Conservation (phyloP, 1,140 invertebrate genomes). For the Rhyzopertha dominica region DNA sequence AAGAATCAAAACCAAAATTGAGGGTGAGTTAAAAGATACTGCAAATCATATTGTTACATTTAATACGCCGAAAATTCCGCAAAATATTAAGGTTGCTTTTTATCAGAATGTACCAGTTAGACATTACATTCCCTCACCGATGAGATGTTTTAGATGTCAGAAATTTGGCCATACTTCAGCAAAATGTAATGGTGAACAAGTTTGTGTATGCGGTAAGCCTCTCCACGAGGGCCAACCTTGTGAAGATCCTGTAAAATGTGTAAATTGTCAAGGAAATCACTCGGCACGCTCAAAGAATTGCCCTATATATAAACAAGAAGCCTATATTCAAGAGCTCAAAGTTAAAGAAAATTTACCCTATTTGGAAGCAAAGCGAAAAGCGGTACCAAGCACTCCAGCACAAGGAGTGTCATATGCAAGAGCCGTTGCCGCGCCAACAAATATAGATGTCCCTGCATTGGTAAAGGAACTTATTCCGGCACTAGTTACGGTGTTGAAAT, state of each 20-base stretch:
- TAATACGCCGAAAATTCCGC: background rate
- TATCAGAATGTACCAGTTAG: too few relatives aligned
- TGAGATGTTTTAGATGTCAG: conserved; percentile 15
- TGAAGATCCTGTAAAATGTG: background rate
- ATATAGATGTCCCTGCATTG: too few relatives aligned
- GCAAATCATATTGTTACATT: conserved; percentile 3
- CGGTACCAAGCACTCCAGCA: too few relatives aligned
- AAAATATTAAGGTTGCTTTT: background rate
- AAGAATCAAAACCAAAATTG: background rate
- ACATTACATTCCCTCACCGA: conserved; percentile 2
- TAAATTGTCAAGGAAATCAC: background rate
- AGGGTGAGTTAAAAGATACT: background rate
- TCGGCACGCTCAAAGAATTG: too few relatives aligned
- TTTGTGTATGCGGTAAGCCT: conserved; percentile 13
- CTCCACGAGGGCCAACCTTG: background rate
- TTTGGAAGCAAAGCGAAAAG: too few relatives aligned
- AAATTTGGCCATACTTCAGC: conserved; percentile 15
- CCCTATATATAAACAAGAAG: too few relatives aligned
- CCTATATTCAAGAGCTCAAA: too few relatives aligned
- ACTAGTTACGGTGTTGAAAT: too few relatives aligned
- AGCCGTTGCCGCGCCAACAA: too few relatives aligned
- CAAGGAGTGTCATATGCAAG: background rate
- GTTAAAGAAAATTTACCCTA: too few relatives aligned
- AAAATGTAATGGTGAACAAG: conserved; percentile 4
- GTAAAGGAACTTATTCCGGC: too few relatives aligned